These are phyloP conservation scores for Neofelis nebulosa DNA, from an alignment of 2,113 vertebrate species.

Conservation along the genomic window DNA sequence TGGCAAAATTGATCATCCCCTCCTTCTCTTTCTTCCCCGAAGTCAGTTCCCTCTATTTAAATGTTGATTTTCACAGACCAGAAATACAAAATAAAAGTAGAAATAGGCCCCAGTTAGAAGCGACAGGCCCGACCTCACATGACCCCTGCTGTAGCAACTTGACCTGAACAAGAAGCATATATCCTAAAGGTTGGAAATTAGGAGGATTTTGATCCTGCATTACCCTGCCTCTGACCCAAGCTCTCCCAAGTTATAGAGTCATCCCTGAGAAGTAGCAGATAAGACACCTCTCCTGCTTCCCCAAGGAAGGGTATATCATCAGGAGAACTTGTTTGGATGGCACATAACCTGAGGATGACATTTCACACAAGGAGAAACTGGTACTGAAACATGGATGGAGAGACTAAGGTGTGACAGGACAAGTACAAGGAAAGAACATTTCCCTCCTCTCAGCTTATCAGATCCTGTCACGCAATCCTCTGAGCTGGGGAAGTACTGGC, in stretches of 20 bases:
- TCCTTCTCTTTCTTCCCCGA: not conserved
- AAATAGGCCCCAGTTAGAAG: not conserved
- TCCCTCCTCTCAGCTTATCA: slow-evolving; percentile 56
- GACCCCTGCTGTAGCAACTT: not conserved
- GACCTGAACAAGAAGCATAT: not conserved
- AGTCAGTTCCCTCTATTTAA: slow-evolving; percentile 77
- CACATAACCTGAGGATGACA: not conserved
- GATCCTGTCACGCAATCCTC: slow-evolving; percentile 84
- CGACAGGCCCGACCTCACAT: not conserved
- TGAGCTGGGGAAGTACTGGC: slow-evolving; percentile 87
- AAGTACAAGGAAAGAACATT: not conserved
- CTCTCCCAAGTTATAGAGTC: not conserved
- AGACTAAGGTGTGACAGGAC: not conserved
- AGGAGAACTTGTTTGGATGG: not conserved
- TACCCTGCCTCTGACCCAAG: not conserved
- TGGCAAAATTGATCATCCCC: not conserved
- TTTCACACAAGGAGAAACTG: not conserved
- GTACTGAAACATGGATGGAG: not conserved
- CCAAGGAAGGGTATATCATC: not conserved
- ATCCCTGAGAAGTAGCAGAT: not conserved
- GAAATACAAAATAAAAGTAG: slow-evolving; percentile 67
- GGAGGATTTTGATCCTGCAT: not conserved
- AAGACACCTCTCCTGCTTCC: not conserved
- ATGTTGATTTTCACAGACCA: slow-evolving; percentile 60
- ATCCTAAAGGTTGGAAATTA: not conserved